phyloP scores from a whole-genome alignment of 2,797 vertebrate genomes.

The Lacerta agilis region DNA sequence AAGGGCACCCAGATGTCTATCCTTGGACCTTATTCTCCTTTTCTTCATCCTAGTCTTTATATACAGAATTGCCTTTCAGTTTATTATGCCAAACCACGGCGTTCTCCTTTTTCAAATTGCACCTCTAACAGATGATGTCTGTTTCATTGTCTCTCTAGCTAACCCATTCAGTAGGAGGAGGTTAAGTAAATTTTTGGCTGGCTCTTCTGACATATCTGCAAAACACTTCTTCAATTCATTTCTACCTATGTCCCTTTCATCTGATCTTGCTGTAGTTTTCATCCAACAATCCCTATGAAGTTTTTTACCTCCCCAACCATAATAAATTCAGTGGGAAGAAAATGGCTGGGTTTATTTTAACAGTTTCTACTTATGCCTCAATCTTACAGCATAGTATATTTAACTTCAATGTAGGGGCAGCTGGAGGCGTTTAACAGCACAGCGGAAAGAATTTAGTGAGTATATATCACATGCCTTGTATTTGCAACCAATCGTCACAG shows the following conservation, averaged over 20 bases:
- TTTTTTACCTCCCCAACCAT: slow-evolving; percentile 63
- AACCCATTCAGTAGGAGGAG: slow-evolving; percentile 16
- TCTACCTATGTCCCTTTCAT: neutral
- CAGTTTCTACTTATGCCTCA: slow-evolving; percentile 74
- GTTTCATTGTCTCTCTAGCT: slow-evolving; percentile 15
- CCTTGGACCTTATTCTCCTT: neutral
- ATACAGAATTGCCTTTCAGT: slow-evolving; percentile 9
- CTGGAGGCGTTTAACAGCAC: slow-evolving; percentile 76
- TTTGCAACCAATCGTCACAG: slow-evolving; percentile 63
- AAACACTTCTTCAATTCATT: slow-evolving; percentile 22
- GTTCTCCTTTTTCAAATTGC: slow-evolving; percentile 9
- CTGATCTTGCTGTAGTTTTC: slow-evolving; percentile 50
- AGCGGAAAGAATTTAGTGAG: slow-evolving; percentile 73
- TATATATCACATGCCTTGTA: slow-evolving; percentile 66
- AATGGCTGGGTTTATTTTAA: slow-evolving; percentile 75
- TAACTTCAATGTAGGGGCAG: slow-evolving; percentile 74
- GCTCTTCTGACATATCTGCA: neutral
- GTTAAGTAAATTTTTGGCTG: neutral
- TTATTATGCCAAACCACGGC: slow-evolving; percentile 10
- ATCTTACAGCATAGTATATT: slow-evolving; percentile 75
- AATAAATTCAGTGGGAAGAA: slow-evolving; percentile 68
- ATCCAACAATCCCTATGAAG: slow-evolving; percentile 61
- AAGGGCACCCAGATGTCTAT: neutral
- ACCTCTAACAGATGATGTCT: slow-evolving; percentile 19
- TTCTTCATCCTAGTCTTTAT: neutral